Base-by-base conservation (phyloP, 37 sponge, comb jelly and placozoan species). In the Aplysina aerophoba region DNA sequence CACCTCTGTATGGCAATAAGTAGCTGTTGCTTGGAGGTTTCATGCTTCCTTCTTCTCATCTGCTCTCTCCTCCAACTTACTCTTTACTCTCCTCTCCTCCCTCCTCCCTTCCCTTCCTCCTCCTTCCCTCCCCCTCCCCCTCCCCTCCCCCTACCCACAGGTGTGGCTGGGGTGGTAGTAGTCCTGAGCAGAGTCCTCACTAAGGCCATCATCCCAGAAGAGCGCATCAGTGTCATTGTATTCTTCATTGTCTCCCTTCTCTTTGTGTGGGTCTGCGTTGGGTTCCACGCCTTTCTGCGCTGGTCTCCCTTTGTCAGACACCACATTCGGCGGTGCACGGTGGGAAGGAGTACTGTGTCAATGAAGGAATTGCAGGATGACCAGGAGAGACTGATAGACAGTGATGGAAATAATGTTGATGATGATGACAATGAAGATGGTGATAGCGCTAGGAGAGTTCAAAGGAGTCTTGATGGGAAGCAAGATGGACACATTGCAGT, bases 211-310 rank as follows among this genome's bases (percentile, higher is more conserved):
- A 55, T 89, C 22, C 34, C 27, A 34, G 80, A 86, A 13, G 87
- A 89, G 61, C 44, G 90, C 25, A 55, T 82, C 40, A 88, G 95
- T 11, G 78, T 89, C 6, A 85, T 92, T 50, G 74, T 82, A n/a
- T 96, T 96, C 91, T 91, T 96, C 64, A 79, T 85, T 73, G 39
- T 93, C n/a, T 93, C 97, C 2, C 57, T 96, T 36, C 30, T 88
- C 27, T 91, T 91, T 77, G 87, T 93, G 11, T n/a, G 89, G 39
- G 63, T 92, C 55, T 93, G 97, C 77, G 75, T 91, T 33, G 67
- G 57, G n/a, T 88, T 86, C 36, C 87, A 93, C 27, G 64, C 73
- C 15, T 88, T 87, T 78, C 85, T 96, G n/a, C 36, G 81, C 0
- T 33, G 19, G 4, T 88, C 88, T 22, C 66, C 89, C 11, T 91